phyloP scores from a whole-genome alignment of 2,113 vertebrate genomes.

The Daphoenositta chrysoptera region DNA sequence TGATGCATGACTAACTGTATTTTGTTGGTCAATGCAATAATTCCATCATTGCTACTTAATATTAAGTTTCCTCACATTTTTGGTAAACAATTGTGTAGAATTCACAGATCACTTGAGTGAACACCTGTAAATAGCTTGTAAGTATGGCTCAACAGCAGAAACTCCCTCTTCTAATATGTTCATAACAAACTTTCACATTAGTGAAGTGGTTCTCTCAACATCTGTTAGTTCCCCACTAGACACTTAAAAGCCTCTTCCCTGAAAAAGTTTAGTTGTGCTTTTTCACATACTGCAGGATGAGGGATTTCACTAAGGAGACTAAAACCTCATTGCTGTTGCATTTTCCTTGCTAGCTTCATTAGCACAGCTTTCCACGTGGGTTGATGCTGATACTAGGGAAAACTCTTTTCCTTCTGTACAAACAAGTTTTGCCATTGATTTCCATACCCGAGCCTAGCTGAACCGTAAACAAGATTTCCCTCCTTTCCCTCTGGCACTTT shows the following conservation, averaged over 20 bases:
- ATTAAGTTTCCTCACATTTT: background rate
- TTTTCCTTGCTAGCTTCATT: background rate
- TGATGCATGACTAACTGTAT: background rate
- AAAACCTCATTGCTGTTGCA: background rate
- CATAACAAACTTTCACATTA: background rate
- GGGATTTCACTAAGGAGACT: background rate
- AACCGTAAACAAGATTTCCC: background rate
- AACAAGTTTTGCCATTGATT: constrained; percentile 2
- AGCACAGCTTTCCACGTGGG: background rate
- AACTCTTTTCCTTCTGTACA: background rate
- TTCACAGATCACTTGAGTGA: background rate
- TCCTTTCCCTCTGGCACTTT: background rate
- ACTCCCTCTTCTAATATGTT: background rate
- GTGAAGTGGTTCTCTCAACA: background rate
- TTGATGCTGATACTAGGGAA: background rate
- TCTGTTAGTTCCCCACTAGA: background rate
- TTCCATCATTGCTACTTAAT: background rate
- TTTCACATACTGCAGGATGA: background rate
- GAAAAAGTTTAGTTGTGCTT: background rate
- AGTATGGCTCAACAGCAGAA: background rate
- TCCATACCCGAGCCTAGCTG: background rate
- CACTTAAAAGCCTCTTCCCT: background rate
- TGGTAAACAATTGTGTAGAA: background rate
- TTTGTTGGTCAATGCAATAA: background rate
- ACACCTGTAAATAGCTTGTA: background rate